phyloP scores from a whole-genome alignment of 2,888 invertebrate genomes.

The Rotaria magnacalcarata region DNA sequence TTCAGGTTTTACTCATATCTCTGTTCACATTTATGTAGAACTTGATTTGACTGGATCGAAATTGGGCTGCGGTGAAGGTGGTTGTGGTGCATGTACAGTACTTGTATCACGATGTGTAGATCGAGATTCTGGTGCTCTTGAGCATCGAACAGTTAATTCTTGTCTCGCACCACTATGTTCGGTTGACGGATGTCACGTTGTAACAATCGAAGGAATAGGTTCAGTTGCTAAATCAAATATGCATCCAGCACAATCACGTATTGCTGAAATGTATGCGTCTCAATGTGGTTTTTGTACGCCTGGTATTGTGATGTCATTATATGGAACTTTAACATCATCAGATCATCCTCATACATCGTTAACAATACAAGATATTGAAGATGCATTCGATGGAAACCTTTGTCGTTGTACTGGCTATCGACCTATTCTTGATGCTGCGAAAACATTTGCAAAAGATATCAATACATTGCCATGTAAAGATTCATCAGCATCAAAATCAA shows the following conservation, averaged over 20 bases:
- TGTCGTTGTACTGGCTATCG: conserved; percentile 91
- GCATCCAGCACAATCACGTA: conserved; percentile 59
- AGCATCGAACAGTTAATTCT: conserved; percentile 54
- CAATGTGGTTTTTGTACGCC: conserved; percentile 94
- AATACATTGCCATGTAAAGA: background rate
- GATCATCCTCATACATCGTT: conserved; percentile 62
- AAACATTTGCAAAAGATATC: conserved; percentile 61
- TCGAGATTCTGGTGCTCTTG: conserved; percentile 45
- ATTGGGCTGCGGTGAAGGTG: conserved; percentile 45
- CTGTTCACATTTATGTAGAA: background rate
- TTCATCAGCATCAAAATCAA: background rate
- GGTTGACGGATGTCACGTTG: conserved; percentile 55
- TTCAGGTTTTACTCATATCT: too few species aligned
- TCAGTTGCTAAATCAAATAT: conserved; percentile 52
- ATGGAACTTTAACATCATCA: conserved; percentile 69
- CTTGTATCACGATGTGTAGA: conserved; percentile 34
- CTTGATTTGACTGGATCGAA: conserved; percentile 34
- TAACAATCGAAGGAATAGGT: conserved; percentile 58
- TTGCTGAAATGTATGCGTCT: conserved; percentile 83
- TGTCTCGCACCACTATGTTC: conserved; percentile 55
- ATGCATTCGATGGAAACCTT: conserved; percentile 63
- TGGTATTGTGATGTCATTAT: conserved; percentile 96
- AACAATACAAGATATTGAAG: conserved; percentile 70
- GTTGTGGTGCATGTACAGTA: conserved; percentile 45
- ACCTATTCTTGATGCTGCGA: conserved; percentile 83